These are phyloP conservation scores for human (Homo sapiens) DNA, from an alignment of 2,113 vertebrate species.

Conservation along the genomic window DNA sequence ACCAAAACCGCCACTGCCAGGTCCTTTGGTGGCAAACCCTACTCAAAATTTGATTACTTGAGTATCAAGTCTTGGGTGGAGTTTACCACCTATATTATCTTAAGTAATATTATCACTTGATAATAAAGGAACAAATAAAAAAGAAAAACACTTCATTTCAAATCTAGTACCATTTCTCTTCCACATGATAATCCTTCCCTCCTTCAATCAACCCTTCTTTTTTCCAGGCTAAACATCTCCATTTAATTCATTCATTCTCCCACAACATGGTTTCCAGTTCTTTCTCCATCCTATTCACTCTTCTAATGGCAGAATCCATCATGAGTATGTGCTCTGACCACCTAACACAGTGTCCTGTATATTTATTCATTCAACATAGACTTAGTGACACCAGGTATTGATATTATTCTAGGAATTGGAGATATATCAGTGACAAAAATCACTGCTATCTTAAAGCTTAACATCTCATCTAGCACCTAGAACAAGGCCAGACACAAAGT, in stretches of 20 bases:
- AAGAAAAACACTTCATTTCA: not conserved
- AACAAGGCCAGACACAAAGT: not conserved
- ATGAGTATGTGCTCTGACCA: not conserved
- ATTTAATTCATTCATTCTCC: not conserved
- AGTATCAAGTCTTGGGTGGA: too few species aligned
- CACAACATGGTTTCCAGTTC: not conserved
- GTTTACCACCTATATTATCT: too few species aligned
- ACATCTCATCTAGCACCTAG: not conserved
- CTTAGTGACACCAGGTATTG: not conserved
- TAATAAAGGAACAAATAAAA: not conserved
- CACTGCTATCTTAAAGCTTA: not conserved
- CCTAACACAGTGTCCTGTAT: not conserved
- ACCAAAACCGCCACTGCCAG: not conserved
- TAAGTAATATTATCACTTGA: not conserved
- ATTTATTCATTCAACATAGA: not conserved
- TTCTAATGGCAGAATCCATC: not conserved
- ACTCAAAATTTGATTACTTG: not conserved
- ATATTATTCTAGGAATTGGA: not conserved
- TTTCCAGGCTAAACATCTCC: not conserved
- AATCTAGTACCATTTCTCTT: not conserved
- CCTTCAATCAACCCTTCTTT: not conserved
- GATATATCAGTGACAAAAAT: not conserved
- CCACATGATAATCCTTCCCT: not conserved
- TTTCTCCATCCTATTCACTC: not conserved
- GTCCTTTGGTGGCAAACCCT: not conserved